phyloP scores from a whole-genome alignment of 1,140 invertebrate genomes.

The Tetranychus cinnabarinus region DNA sequence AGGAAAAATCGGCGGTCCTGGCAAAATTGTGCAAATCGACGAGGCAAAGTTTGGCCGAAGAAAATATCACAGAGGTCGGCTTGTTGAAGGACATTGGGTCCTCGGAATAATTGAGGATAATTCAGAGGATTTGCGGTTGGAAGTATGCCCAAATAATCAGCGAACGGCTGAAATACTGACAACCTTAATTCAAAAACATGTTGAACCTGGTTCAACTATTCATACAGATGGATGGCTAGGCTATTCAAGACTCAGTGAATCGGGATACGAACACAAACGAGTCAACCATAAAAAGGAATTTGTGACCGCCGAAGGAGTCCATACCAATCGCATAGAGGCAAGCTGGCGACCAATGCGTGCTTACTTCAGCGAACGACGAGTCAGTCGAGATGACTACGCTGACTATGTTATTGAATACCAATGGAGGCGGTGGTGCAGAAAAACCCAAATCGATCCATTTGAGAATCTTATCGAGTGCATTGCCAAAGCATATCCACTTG shows the following conservation, averaged over 20 bases:
- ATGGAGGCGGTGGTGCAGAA: too few relatives aligned
- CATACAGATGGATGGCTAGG: too few relatives aligned
- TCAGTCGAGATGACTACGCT: too few relatives aligned
- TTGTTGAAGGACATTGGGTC: conserved; percentile 6
- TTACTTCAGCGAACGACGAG: too few relatives aligned
- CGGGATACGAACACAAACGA: not conserved
- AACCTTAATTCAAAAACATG: conserved; percentile 1
- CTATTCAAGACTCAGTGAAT: too few relatives aligned
- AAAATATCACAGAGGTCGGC: conserved; percentile 7
- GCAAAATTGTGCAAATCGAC: conserved; percentile 8
- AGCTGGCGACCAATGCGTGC: not conserved
- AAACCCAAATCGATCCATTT: too few relatives aligned
- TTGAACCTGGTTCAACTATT: not conserved
- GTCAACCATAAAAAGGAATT: conserved; percentile 1
- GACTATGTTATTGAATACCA: too few relatives aligned
- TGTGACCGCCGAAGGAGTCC: not conserved
- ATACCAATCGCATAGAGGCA: not conserved
- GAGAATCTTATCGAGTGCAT: too few relatives aligned
- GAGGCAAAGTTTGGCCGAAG: conserved; percentile 9
- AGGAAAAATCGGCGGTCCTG: conserved; percentile 6
- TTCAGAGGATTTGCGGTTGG: not conserved
- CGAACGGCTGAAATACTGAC: not conserved
- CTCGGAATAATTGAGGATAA: conserved; percentile 8
- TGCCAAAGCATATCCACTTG: too few relatives aligned
- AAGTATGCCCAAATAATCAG: not conserved